Conservation (phyloP, 2,797 vertebrate species). For the Bradypodion pumilum region DNA sequence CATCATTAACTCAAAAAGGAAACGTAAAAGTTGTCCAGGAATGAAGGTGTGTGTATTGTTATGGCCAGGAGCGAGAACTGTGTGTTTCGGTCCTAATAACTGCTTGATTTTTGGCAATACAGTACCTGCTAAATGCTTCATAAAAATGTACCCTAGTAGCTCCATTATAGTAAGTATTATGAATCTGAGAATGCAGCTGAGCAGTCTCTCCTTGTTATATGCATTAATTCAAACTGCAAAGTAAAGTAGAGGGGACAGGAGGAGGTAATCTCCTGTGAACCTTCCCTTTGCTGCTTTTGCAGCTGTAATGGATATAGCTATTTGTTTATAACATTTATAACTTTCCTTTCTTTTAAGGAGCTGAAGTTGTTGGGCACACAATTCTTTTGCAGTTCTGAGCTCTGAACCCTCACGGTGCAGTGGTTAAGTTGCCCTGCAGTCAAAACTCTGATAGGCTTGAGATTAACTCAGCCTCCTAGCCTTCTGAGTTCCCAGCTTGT, state of each 20-base stretch:
- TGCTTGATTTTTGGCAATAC: constrained; percentile 46
- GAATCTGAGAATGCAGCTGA: constrained; percentile 20
- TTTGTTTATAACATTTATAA: background rate
- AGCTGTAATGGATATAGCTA: background rate
- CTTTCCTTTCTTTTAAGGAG: background rate
- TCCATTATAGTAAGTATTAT: constrained; percentile 23
- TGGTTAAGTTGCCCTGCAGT: too few relatives aligned
- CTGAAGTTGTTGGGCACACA: background rate
- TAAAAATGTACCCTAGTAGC: constrained; percentile 22
- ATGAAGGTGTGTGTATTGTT: constrained; percentile 57
- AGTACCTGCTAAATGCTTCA: constrained; percentile 1
- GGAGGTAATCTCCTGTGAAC: background rate
- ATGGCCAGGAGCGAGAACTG: constrained; percentile 29
- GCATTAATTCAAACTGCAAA: background rate
- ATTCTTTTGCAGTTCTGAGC: background rate
- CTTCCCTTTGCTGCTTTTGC: background rate
- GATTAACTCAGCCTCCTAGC: too few relatives aligned
- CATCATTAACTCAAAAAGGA: constrained; percentile 48
- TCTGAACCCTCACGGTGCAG: background rate
- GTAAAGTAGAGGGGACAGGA: background rate
- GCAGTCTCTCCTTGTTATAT: background rate
- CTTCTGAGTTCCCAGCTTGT: too few relatives aligned
- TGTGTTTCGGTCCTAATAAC: constrained; percentile 57
- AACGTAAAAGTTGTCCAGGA: constrained; percentile 33
- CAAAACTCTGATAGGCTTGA: too few relatives aligned